phyloP scores from a whole-genome alignment of 2,888 invertebrate genomes.

The Xylota segnis region DNA sequence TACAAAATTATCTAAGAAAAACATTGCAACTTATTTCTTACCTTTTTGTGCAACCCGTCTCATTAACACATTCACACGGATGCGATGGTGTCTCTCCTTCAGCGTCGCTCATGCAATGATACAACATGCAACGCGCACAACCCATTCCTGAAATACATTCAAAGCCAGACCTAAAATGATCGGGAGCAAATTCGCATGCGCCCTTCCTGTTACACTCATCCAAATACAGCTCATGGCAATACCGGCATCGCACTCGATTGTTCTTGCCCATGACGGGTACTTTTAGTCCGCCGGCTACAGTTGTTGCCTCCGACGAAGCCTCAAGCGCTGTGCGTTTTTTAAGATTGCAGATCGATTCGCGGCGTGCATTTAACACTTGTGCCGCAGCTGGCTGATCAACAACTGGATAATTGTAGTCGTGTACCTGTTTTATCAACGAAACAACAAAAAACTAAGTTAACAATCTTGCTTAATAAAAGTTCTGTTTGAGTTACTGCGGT shows the following conservation, averaged over 20 bases:
- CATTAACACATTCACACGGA: slow-evolving; percentile 92
- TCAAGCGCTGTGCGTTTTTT: slow-evolving; percentile 88
- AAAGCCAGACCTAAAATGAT: slow-evolving; percentile 91
- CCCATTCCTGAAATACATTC: slow-evolving; percentile 93
- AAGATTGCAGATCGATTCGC: slow-evolving; percentile 86
- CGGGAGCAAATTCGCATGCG: slow-evolving; percentile 94
- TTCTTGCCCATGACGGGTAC: slow-evolving; percentile 79
- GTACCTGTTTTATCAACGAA: slow-evolving; percentile 84
- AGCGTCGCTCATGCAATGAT: slow-evolving; percentile 96
- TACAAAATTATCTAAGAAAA: too few relatives aligned
- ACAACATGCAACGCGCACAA: slow-evolving; percentile 95
- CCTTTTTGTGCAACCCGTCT: slow-evolving; percentile 91
- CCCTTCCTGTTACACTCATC: slow-evolving; percentile 95
- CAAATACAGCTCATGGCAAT: slow-evolving; percentile 92
- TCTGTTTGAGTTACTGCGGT: slow-evolving; percentile 86
- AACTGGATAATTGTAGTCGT: slow-evolving; percentile 94
- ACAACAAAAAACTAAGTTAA: slow-evolving; percentile 34
- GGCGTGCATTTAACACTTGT: slow-evolving; percentile 83
- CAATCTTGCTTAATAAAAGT: slow-evolving; percentile 26
- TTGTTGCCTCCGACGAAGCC: slow-evolving; percentile 83
- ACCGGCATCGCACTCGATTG: slow-evolving; percentile 86
- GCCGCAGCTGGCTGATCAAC: slow-evolving; percentile 84
- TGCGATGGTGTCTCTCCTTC: slow-evolving; percentile 94
- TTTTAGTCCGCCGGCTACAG: slow-evolving; percentile 61
- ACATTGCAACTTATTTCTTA: slow-evolving; percentile 76